phyloP scores from a whole-genome alignment of 2,113 vertebrate genomes.

The Polypterus senegalus region DNA sequence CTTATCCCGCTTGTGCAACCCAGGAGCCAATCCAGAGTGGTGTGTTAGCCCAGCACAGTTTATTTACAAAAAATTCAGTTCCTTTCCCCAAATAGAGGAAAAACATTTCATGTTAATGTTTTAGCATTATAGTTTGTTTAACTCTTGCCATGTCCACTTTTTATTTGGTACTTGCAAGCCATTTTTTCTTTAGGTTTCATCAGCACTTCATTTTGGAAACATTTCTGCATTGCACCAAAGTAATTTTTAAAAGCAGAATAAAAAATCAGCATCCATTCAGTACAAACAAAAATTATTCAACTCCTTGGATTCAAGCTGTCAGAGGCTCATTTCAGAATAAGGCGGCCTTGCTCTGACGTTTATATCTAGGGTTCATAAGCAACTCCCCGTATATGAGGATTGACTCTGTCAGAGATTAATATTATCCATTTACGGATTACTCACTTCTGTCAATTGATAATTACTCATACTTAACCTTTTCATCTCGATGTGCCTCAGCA shows the following conservation, averaged over 20 bases:
- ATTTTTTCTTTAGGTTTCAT: no score
- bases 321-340: slow-evolving; percentile 19
- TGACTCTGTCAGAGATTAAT: slow-evolving; percentile 6
- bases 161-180: no score
- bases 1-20: no score
- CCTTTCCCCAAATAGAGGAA: no score
- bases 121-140: no score
- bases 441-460: slow-evolving; percentile 22
- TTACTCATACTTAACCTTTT: slow-evolving; percentile 28
- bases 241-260: neutral
- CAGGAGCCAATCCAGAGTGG: no score
- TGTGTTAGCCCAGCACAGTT: no score
- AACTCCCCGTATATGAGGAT: slow-evolving; percentile 18
- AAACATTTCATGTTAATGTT: no score
- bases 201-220: no score
- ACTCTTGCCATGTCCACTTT: no score
- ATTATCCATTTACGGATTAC: slow-evolving; percentile 13
- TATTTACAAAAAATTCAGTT: no score
- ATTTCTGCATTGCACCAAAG: no score
- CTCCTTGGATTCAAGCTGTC: slow-evolving; percentile 25
- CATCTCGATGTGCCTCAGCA: slow-evolving; percentile 13
- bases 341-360: slow-evolving; percentile 11
- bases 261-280: neutral
- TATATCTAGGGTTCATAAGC: slow-evolving; percentile 24
- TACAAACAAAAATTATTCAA: neutral